phyloP scores from a whole-genome alignment of 2,888 invertebrate genomes.

The Latheticus oryzae region DNA sequence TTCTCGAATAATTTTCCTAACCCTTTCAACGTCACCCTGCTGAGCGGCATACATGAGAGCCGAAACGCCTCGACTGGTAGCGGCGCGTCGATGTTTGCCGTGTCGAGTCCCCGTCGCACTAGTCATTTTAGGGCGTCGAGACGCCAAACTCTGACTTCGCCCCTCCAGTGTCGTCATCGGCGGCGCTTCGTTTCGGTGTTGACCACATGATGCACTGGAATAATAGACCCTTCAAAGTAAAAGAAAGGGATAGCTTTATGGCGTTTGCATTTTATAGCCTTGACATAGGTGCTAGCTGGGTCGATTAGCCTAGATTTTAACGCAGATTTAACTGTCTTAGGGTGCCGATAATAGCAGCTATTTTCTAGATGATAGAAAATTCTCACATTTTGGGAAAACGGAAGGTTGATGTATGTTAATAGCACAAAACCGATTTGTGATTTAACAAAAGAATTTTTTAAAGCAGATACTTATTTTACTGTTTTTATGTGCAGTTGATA shows the following conservation, averaged over 20 bases:
- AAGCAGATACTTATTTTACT: too few species aligned
- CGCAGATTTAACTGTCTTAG: conserved; percentile 5
- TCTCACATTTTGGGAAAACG: too few species aligned
- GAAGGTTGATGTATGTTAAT: too few species aligned
- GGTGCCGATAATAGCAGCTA: background rate
- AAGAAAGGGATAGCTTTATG: conserved; percentile 1
- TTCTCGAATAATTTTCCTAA: conserved; percentile 79
- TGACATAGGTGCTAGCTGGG: conserved; percentile 13
- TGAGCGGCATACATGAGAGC: conserved; percentile 93
- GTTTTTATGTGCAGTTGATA: too few species aligned
- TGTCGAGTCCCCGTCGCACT: conserved; percentile 44
- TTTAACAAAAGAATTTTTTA: too few species aligned
- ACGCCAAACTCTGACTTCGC: conserved; percentile 41
- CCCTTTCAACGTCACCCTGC: conserved; percentile 83
- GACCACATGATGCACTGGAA: conserved; percentile 40
- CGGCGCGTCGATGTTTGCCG: conserved; percentile 36
- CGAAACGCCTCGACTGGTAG: conserved; percentile 71
- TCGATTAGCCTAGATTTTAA: conserved; percentile 21
- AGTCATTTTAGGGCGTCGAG: conserved; percentile 49
- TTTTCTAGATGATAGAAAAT: background rate
- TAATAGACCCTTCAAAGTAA: conserved; percentile 6
- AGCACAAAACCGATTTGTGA: too few species aligned
- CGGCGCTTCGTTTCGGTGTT: background rate
- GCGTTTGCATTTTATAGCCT: conserved; percentile 8
- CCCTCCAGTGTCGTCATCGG: conserved; percentile 38